Evolutionary conservation across 2,113 vertebrate genomes (phyloP).

Genomic region (Toxostoma redivivum): DNA sequence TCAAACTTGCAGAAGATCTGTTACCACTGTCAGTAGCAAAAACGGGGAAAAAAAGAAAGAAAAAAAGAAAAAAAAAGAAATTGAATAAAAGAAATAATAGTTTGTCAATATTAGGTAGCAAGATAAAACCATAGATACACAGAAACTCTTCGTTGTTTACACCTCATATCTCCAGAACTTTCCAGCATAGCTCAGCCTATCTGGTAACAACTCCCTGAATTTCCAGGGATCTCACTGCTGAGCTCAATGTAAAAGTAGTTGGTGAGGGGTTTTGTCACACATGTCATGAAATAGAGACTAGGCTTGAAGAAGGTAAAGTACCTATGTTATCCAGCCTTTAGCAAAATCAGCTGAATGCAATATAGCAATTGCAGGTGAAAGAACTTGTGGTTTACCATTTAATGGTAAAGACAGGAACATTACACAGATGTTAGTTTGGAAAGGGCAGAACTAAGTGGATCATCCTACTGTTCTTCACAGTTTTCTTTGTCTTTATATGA

Average conservation of each 20-base stretch:
- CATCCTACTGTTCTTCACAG: neutral
- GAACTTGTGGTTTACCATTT: neutral
- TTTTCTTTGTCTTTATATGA: neutral
- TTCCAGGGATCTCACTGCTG: neutral
- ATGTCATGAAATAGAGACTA: neutral
- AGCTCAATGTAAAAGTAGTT: fast-evolving
- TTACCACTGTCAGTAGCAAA: neutral
- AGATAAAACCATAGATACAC: neutral
- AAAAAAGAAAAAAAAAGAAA: fast-evolving
- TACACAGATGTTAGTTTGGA: neutral
- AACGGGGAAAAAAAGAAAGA: fast-evolving
- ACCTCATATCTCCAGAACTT: neutral
- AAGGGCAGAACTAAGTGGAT: neutral
- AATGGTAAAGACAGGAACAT: neutral
- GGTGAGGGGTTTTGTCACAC: neutral
- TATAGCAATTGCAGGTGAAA: fast-evolving
- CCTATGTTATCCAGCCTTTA: neutral
- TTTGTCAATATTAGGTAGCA: neutral
- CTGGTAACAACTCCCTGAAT: neutral
- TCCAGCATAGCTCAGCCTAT: neutral
- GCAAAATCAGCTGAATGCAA: neutral
- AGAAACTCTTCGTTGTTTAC: neutral
- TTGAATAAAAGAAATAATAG: fast-evolving
- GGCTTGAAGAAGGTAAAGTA: neutral
- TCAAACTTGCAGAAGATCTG: neutral